These are phyloP conservation scores for Melieria crassipennis DNA, from an alignment of 2,888 invertebrate species.

Conservation along the genomic window DNA sequence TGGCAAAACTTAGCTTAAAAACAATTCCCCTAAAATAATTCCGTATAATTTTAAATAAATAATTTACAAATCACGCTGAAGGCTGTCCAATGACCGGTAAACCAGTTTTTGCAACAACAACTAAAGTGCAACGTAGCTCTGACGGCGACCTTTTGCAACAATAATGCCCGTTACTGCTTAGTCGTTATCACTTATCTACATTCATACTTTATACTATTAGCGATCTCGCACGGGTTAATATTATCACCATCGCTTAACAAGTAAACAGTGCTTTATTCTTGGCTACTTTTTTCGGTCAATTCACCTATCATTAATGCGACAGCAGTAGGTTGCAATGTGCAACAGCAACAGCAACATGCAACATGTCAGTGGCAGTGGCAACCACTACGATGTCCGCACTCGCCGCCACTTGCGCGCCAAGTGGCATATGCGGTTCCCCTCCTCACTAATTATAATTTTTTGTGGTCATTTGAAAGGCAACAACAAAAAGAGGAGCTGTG, in stretches of 20 bases:
- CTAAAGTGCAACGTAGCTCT: no score
- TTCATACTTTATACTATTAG: no score
- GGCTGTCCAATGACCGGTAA: no score
- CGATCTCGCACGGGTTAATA: slow-evolving; percentile 18
- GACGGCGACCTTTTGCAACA: no score
- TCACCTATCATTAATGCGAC: slow-evolving; percentile 17
- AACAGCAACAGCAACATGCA: slow-evolving; percentile 4
- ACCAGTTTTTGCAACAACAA: no score
- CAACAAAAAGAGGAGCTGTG: slow-evolving; percentile 26
- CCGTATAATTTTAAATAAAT: no score
- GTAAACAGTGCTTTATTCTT: not conserved
- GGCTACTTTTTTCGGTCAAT: slow-evolving; percentile 11
- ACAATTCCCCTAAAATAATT: no score
- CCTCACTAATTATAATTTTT: slow-evolving; percentile 38
- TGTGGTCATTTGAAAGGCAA: slow-evolving; percentile 19
- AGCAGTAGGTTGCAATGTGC: not conserved
- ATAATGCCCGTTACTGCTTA: no score
- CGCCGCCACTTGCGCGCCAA: slow-evolving; percentile 24
- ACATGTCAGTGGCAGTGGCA: slow-evolving; percentile 2
- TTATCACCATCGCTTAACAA: not conserved
- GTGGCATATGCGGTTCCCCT: slow-evolving; percentile 11
- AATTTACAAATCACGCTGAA: no score
- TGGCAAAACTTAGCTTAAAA: no score
- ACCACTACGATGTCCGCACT: slow-evolving; percentile 2
- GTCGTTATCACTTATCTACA: no score